A percentile compares a stretch with the other conserved stretches of the same genome.
These are phyloP conservation scores for Mellivora capensis DNA, from an alignment of 2,113 vertebrate genomes.

Conservation along the genomic window DNA sequence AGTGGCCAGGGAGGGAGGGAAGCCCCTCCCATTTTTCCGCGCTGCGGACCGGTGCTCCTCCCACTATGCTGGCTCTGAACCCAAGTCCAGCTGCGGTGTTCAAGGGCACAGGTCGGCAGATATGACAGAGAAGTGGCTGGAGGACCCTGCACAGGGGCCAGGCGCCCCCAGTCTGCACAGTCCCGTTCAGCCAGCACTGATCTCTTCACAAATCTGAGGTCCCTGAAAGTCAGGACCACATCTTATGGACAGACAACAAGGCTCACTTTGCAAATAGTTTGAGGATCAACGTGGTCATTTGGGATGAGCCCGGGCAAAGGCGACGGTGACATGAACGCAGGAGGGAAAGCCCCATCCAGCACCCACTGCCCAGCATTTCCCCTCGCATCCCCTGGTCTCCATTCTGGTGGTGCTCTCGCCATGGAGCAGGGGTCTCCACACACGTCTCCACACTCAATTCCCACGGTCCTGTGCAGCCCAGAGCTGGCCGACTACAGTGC, in stretches of 20 bases:
- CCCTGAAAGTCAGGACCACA: not conserved
- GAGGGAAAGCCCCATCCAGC: not conserved
- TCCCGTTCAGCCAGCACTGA: fast-evolving
- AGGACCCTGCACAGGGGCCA: not conserved
- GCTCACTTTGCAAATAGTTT: not conserved
- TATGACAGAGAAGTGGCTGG: not conserved
- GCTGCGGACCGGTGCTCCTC: not conserved
- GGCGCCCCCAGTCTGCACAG: not conserved
- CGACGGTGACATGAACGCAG: not conserved
- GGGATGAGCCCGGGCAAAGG: not conserved
- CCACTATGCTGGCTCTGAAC: not conserved
- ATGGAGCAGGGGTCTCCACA: not conserved
- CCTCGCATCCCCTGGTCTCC: not conserved
- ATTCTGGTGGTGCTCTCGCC: not conserved
- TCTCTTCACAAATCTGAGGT: not conserved
- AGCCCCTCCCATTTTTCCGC: not conserved
- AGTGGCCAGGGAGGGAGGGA: not conserved
- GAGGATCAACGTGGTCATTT: not conserved
- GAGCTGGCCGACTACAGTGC: not conserved
- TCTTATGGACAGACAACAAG: too few relatives aligned
- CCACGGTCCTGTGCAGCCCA: not conserved
- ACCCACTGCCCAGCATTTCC: not conserved
- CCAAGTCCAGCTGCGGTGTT: not conserved
- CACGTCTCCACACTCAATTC: not conserved
- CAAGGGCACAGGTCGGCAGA: not conserved